Evolutionary conservation across 2,797 vertebrate genomes (phyloP).

Genomic region (Xerus rutilus): DNA sequence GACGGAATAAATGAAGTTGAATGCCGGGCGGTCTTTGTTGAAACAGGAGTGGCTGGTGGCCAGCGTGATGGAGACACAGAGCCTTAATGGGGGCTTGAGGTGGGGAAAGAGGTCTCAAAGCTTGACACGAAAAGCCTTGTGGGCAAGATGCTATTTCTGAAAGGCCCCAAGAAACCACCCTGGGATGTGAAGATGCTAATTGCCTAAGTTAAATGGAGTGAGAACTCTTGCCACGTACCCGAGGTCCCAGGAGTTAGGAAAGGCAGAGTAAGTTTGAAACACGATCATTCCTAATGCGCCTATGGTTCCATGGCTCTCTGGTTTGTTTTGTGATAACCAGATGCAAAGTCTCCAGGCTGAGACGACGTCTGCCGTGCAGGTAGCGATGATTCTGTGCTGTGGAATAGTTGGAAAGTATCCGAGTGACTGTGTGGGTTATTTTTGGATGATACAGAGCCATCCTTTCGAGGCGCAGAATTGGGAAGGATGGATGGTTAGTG

Average conservation of each 20-base stretch:
- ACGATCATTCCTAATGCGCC: background rate
- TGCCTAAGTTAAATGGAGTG: constrained; percentile 68
- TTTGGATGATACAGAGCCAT: constrained; percentile 76
- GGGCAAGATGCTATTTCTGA: constrained; percentile 24
- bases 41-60: constrained; percentile 6
- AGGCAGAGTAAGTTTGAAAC: constrained; percentile 24
- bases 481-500: constrained; percentile 60
- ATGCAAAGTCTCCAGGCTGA: constrained; percentile 17
- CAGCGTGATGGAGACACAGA: background rate
- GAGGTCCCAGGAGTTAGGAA: constrained; percentile 35
- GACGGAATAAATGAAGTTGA: constrained; percentile 67
- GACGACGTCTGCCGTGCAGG: background rate
- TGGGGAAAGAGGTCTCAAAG: constrained; percentile 42
- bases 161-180: background rate
- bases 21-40: constrained; percentile 80
- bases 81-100: background rate
- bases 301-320: background rate
- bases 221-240: background rate
- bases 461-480: constrained; percentile 61
- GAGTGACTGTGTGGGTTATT: constrained; percentile 77
- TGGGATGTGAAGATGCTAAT: constrained; percentile 33
- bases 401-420: constrained; percentile 57
- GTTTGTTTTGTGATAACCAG: constrained; percentile 61
- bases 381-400: background rate
- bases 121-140: constrained; percentile 29